A percentile compares a stretch with the other conserved stretches of the same genome.
These are phyloP conservation scores for Sylvietta virens DNA, from an alignment of 2,113 vertebrate species.

Conservation along the genomic window DNA sequence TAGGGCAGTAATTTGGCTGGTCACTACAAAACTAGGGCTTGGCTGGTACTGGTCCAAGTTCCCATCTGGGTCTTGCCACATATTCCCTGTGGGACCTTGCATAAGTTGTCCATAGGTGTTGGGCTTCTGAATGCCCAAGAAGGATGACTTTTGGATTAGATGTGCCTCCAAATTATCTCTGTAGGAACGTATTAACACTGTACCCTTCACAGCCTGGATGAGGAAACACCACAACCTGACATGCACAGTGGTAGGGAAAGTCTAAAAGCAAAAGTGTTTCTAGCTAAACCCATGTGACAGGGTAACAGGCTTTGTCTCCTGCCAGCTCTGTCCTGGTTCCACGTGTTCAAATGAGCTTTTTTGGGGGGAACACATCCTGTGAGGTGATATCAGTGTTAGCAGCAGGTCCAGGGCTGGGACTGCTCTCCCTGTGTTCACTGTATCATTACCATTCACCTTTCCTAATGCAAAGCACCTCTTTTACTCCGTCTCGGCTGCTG, in stretches of 20 bases:
- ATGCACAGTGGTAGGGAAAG: not conserved
- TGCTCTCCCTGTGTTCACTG: not conserved
- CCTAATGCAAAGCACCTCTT: not conserved
- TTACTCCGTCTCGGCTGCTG: not conserved
- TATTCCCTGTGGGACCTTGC: not conserved
- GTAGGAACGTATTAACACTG: not conserved
- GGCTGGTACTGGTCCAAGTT: not conserved
- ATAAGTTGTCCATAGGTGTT: not conserved
- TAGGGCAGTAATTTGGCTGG: not conserved
- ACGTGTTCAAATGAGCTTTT: not conserved
- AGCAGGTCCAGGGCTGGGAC: not conserved
- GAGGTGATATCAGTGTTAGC: not conserved
- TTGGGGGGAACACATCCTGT: not conserved
- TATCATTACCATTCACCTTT: accelerated
- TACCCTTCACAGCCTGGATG: not conserved
- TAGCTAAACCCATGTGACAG: accelerated
- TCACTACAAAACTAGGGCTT: not conserved
- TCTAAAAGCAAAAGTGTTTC: not conserved
- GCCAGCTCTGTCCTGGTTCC: accelerated
- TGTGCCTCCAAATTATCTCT: not conserved
- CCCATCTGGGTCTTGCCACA: accelerated
- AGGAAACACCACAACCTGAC: not conserved
- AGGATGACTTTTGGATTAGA: not conserved
- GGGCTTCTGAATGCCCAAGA: not conserved
- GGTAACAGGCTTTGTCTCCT: not conserved